These are phyloP conservation scores for Papilio demoleus DNA, from an alignment of 2,888 invertebrate species.

Conservation along the genomic window DNA sequence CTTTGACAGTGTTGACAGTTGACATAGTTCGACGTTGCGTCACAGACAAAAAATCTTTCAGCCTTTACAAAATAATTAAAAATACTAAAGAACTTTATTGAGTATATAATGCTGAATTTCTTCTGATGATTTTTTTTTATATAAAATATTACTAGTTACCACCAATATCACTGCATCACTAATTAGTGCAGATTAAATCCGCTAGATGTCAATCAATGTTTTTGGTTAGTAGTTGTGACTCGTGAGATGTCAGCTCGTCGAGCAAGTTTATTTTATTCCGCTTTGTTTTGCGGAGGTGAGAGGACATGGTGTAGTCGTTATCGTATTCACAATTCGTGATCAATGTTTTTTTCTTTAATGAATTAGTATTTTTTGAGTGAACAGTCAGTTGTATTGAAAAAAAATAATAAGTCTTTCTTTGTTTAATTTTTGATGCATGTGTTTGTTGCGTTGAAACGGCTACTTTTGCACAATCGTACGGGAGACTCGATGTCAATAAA, in stretches of 20 bases:
- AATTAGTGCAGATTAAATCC: slow-evolving; percentile 41
- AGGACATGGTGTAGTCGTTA: slow-evolving; percentile 63
- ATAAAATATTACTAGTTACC: too few relatives aligned
- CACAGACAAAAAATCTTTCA: slow-evolving; percentile 19
- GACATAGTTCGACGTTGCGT: slow-evolving; percentile 4
- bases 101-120: too few relatives aligned
- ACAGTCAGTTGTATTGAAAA: slow-evolving; percentile 57
- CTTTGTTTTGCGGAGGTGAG: slow-evolving; percentile 83
- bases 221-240: slow-evolving; percentile 53
- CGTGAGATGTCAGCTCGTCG: slow-evolving; percentile 60
- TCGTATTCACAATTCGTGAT: slow-evolving; percentile 63
- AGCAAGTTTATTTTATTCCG: slow-evolving; percentile 65
- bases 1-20: slow-evolving; percentile 23
- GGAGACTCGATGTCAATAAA: slow-evolving; percentile 82
- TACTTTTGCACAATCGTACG: slow-evolving; percentile 74
- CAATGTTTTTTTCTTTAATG: slow-evolving; percentile 77
- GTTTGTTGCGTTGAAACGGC: slow-evolving; percentile 57
- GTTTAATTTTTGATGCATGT: slow-evolving; percentile 65
- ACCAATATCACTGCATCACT: too few relatives aligned
- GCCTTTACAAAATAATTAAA: not conserved
- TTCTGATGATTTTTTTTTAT: too few relatives aligned
- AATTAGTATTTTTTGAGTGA: slow-evolving; percentile 70
- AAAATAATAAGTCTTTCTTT: slow-evolving; percentile 63
- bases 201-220: slow-evolving; percentile 60
- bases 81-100: too few relatives aligned